Percentiles rank a stretch among this genome's conserved stretches.
Conservation (phyloP, 2,797 vertebrate species). For the Euphonia xanthogaster region DNA sequence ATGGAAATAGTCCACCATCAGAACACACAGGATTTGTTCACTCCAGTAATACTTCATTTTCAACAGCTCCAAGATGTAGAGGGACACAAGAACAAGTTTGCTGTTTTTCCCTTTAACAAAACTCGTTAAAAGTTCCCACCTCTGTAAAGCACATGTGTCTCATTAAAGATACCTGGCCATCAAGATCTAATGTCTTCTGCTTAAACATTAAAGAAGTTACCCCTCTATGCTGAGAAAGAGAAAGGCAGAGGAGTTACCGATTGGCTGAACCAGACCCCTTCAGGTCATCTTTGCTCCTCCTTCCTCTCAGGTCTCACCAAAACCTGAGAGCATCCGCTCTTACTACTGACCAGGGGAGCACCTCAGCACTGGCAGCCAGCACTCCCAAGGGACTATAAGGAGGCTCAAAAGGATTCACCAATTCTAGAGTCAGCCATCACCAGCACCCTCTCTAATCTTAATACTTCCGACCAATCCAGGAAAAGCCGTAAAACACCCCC, state of each 20-base stretch:
- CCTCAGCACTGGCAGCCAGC: neutral
- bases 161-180: neutral
- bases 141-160: neutral
- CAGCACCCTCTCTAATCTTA: neutral
- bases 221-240: neutral
- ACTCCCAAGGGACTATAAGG: neutral
- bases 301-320: neutral
- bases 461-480: neutral
- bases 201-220: constrained; percentile 30
- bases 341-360: neutral
- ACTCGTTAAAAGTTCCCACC: neutral
- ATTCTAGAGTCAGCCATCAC: neutral
- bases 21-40: neutral
- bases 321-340: neutral
- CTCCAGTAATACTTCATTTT: neutral
- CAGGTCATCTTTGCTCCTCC: constrained; percentile 13
- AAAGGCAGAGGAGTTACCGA: constrained; percentile 22
- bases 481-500: neutral
- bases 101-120: neutral
- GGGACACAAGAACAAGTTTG: neutral
- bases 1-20: neutral
- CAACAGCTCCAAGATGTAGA: neutral
- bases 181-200: neutral
- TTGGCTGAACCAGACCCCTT: constrained; percentile 26
- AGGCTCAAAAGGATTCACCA: neutral